These are phyloP conservation scores for Crocidura indochinensis DNA, from an alignment of 2,797 vertebrate species.

Conservation along the genomic window DNA sequence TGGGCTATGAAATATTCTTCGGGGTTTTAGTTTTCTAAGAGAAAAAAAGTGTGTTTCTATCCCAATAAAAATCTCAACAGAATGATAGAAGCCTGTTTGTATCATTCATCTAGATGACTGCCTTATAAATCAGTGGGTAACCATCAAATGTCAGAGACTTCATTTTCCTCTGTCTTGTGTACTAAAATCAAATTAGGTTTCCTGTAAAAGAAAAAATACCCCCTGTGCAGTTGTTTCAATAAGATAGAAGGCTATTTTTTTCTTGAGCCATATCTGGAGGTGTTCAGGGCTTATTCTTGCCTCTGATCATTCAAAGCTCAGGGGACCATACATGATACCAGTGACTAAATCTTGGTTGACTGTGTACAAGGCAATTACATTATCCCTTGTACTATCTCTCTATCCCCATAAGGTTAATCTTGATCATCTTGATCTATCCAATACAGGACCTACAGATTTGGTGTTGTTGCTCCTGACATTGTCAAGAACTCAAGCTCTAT, in stretches of 20 bases:
- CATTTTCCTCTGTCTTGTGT: no score
- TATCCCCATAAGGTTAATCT: no score
- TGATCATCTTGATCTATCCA: background rate
- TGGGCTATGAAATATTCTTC: background rate
- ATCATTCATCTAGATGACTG: background rate
- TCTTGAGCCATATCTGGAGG: background rate
- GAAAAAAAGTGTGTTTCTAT: slow-evolving; percentile 15
- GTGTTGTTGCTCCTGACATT: background rate
- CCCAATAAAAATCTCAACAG: slow-evolving; percentile 4
- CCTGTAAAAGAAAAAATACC: background rate
- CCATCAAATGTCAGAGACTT: no score
- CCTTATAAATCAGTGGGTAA: no score
- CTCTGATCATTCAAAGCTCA: no score
- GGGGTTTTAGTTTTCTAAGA: slow-evolving; percentile 8
- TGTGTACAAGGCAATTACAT: no score
- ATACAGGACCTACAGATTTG: slow-evolving; percentile 3
- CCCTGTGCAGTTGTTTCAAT: slow-evolving; percentile 24
- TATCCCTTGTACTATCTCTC: no score
- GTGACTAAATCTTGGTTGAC: no score
- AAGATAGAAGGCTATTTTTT: slow-evolving; percentile 36
- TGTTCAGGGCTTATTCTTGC: no score
- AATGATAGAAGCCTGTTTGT: background rate
- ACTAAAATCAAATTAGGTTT: background rate
- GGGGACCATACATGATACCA: no score
- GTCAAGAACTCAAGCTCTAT: background rate